Conservation (phyloP, 37 sponge, comb jelly and placozoan genomes). For the Tethya wilhelma region DNA sequence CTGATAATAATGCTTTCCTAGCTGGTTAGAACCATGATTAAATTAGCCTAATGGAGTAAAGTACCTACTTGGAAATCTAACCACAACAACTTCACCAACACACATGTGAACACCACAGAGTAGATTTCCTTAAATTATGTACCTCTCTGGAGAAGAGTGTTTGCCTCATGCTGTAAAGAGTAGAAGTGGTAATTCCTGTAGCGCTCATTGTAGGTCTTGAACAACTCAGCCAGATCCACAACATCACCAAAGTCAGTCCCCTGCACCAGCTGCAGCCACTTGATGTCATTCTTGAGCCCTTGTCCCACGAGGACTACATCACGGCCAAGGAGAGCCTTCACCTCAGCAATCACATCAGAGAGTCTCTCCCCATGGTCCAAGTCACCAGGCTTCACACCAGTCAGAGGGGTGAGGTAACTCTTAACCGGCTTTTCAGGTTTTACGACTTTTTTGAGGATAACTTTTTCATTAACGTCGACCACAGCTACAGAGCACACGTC, state of each 20-base stretch:
- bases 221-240: slow-evolving; percentile 46
- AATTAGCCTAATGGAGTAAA: not conserved
- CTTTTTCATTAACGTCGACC: slow-evolving; percentile 29
- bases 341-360: slow-evolving; percentile 26
- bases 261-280: slow-evolving; percentile 54
- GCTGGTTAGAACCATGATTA: no score
- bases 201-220: slow-evolving; percentile 55
- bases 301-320: slow-evolving; percentile 58
- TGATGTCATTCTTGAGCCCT: slow-evolving; percentile 25
- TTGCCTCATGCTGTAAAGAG: slow-evolving; percentile 50
- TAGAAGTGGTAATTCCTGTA: slow-evolving; percentile 24
- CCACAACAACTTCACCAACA: no score
- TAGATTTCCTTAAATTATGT: no score
- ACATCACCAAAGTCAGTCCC: slow-evolving; percentile 15
- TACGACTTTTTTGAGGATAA: slow-evolving; percentile 23
- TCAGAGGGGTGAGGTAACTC: slow-evolving; percentile 58
- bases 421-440: slow-evolving; percentile 25
- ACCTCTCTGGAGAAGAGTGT: slow-evolving; percentile 36
- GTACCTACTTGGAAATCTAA: not conserved
- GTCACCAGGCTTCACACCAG: slow-evolving; percentile 42
- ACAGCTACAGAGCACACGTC: slow-evolving; percentile 31
- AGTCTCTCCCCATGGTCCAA: slow-evolving; percentile 20
- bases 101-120: no score
- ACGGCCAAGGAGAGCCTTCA: slow-evolving; percentile 37
- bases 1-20: no score